Percentiles rank a stretch among this genome's conserved stretches.
Evolutionary conservation across 2,113 vertebrate genomes (phyloP).

Genomic region (Zingel zingel): DNA sequence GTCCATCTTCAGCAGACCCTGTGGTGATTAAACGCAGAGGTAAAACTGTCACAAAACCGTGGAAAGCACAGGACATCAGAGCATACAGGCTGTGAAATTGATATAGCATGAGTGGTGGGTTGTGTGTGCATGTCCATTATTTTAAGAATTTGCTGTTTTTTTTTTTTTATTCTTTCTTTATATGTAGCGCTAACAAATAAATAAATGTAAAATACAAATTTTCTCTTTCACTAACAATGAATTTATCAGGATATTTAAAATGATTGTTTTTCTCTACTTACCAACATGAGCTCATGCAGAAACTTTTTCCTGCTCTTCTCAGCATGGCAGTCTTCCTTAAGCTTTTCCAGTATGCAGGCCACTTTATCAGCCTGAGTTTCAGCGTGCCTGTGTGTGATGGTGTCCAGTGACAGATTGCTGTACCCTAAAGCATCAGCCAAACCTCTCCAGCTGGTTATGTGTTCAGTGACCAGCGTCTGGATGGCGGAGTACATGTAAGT

Average conservation of each 20-base stretch:
- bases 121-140: background rate
- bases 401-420: constrained; percentile 83
- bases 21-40: constrained; percentile 5
- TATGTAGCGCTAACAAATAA: background rate
- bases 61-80: background rate
- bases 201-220: background rate
- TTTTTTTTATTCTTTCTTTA: background rate
- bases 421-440: constrained; percentile 92
- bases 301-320: constrained; percentile 89
- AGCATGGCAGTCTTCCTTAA: constrained; percentile 95
- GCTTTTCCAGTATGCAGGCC: constrained; percentile 90
- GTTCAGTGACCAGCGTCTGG: constrained; percentile 90
- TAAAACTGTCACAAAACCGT: background rate
- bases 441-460: constrained; percentile 89
- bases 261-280: constrained; percentile 78
- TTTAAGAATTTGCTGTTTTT: background rate
- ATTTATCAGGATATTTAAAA: too few relatives aligned
- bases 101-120: too few relatives aligned
- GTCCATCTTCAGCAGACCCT: constrained; percentile 96
- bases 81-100: background rate
- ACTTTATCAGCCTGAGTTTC: constrained; percentile 92
- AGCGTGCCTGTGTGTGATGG: constrained; percentile 79
- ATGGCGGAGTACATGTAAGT: constrained; percentile 96
- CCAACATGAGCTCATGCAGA: constrained; percentile 92
- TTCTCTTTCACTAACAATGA: too few relatives aligned